phyloP scores from a whole-genome alignment of 2,888 invertebrate species.

The Tipula vernalis region DNA sequence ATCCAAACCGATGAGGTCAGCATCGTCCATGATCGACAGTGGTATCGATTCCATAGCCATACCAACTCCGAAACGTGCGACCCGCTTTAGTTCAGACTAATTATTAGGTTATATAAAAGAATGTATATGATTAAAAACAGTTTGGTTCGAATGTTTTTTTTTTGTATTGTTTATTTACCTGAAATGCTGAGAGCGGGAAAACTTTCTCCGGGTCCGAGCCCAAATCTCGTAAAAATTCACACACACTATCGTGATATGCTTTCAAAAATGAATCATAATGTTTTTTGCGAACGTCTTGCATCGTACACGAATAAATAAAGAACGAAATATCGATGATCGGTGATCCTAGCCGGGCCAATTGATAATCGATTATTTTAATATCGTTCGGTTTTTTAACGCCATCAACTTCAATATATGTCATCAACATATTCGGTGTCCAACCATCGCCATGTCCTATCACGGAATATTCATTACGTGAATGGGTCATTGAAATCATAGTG shows the following conservation, averaged over 20 bases:
- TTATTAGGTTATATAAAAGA: not conserved
- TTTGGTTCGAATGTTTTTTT: not conserved
- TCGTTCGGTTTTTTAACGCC: slow-evolving; percentile 27
- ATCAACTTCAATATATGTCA: slow-evolving; percentile 30
- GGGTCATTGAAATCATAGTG: slow-evolving; percentile 36
- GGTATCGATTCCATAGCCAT: slow-evolving; percentile 44
- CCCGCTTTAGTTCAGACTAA: slow-evolving; percentile 34
- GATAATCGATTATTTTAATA: slow-evolving; percentile 56
- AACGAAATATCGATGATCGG: slow-evolving; percentile 47
- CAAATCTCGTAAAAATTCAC: slow-evolving; percentile 40
- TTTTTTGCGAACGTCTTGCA: slow-evolving; percentile 40
- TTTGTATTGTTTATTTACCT: slow-evolving; percentile 12
- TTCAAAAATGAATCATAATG: slow-evolving; percentile 41
- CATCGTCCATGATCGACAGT: slow-evolving; percentile 40
- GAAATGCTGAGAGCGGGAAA: slow-evolving; percentile 29
- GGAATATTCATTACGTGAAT: slow-evolving; percentile 33
- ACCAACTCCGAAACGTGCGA: slow-evolving; percentile 39
- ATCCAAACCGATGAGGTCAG: slow-evolving; percentile 42
- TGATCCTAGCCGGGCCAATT: slow-evolving; percentile 43
- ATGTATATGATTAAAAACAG: slow-evolving; percentile 14
- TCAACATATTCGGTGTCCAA: slow-evolving; percentile 64
- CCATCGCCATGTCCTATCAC: slow-evolving; percentile 60
- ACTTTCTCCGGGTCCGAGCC: slow-evolving; percentile 46
- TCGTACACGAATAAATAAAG: slow-evolving; percentile 49
- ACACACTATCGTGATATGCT: slow-evolving; percentile 46